phyloP scores from a whole-genome alignment of 2,113 vertebrate genomes.

The Serinus canaria region DNA sequence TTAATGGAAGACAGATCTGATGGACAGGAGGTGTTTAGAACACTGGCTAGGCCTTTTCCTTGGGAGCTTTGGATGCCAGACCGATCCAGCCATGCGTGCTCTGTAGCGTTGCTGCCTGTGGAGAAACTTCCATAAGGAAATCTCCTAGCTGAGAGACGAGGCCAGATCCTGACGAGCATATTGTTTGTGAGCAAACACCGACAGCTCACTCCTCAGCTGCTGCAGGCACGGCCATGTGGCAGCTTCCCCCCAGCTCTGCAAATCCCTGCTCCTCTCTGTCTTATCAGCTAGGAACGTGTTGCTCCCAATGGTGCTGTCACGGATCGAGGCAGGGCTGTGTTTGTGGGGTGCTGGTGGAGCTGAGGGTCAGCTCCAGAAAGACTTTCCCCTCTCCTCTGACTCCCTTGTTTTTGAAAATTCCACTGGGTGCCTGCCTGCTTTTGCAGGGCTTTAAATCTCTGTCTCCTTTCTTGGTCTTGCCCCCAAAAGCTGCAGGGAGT shows the following conservation, averaged over 20 bases:
- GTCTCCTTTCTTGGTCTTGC: neutral
- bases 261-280: neutral
- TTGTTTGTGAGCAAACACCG: conserved; percentile 58
- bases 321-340: neutral
- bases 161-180: conserved; percentile 47
- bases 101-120: neutral
- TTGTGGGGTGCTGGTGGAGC: neutral
- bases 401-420: neutral
- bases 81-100: neutral
- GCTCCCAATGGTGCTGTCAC: accelerated
- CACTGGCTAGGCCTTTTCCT: neutral
- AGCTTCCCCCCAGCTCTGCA: neutral
- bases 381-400: neutral
- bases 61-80: neutral
- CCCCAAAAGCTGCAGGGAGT: accelerated
- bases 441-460: neutral
- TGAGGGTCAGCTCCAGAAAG: neutral
- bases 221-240: conserved; percentile 28
- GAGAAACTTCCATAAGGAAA: conserved; percentile 50
- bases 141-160: conserved; percentile 44
- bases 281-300: neutral
- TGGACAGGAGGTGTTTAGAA: neutral
- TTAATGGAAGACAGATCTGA: neutral
- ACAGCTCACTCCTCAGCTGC: conserved; percentile 51
- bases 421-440: neutral